These are phyloP conservation scores for Tachuris rubrigastra DNA, from an alignment of 2,113 vertebrate species.

Conservation along the genomic window DNA sequence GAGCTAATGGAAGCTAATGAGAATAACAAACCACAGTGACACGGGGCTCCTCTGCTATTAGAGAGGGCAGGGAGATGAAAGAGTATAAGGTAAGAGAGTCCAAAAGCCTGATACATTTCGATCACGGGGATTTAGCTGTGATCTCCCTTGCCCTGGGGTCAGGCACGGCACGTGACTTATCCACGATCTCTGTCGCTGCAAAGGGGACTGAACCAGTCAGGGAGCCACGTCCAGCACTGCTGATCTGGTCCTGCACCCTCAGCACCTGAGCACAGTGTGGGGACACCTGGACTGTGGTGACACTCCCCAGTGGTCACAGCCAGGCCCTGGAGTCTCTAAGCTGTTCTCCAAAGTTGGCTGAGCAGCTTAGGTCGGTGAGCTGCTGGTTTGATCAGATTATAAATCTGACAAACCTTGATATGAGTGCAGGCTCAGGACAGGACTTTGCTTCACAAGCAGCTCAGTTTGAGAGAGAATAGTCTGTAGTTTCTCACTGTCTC, in stretches of 20 bases:
- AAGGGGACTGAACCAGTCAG: fast-evolving
- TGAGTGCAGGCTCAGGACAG: fast-evolving
- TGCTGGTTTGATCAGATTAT: not conserved
- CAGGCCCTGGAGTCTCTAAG: not conserved
- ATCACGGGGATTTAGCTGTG: not conserved
- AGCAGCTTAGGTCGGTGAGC: not conserved
- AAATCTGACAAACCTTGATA: not conserved
- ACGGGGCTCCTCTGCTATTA: not conserved
- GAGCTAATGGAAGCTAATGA: not conserved
- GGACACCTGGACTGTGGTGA: fast-evolving
- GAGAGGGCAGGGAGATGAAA: conserved; percentile 4
- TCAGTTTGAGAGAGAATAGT: not conserved
- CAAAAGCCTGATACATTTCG: not conserved
- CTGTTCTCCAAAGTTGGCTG: not conserved
- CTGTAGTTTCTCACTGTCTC: conserved; percentile 1
- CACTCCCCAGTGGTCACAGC: fast-evolving
- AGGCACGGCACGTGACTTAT: not conserved
- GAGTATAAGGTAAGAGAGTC: not conserved
- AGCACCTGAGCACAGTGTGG: fast-evolving
- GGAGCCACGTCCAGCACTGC: not conserved
- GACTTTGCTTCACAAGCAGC: not conserved
- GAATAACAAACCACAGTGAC: conserved; percentile 17
- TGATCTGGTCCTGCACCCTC: fast-evolving
- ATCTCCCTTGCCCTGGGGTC: not conserved
- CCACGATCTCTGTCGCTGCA: not conserved